These are phyloP conservation scores for Panulirus ornatus DNA, from an alignment of 1,140 invertebrate genomes.

Conservation along the genomic window DNA sequence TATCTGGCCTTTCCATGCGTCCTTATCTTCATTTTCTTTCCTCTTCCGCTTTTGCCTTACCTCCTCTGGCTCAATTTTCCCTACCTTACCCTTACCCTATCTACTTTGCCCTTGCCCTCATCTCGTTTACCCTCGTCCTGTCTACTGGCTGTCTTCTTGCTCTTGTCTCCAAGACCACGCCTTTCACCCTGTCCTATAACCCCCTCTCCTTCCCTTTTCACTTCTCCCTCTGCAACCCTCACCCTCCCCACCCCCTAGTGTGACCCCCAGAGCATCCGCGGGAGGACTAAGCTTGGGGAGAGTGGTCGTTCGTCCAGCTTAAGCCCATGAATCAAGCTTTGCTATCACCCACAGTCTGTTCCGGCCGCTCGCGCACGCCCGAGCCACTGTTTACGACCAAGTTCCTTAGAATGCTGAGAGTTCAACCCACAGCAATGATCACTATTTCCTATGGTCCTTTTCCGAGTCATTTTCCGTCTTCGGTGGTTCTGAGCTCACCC, in stretches of 20 bases:
- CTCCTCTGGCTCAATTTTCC: no score
- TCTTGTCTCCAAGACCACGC: not conserved
- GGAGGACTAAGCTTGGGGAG: slow-evolving; percentile 33
- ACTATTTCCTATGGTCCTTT: no score
- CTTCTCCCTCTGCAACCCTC: not conserved
- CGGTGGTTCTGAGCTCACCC: no score
- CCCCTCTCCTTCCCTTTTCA: not conserved
- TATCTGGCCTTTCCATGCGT: not conserved
- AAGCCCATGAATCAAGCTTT: slow-evolving; percentile 51
- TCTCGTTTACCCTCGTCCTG: not conserved
- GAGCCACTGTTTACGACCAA: not conserved
- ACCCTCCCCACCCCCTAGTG: not conserved
- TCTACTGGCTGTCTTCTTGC: no score
- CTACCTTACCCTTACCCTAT: no score
- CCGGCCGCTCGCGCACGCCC: not conserved
- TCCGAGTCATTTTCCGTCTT: no score
- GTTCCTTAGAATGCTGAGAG: no score
- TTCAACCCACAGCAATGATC: no score
- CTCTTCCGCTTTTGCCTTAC: not conserved
- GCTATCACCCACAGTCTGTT: slow-evolving; percentile 52
- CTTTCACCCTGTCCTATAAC: not conserved
- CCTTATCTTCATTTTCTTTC: not conserved
- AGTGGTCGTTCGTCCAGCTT: slow-evolving; percentile 58
- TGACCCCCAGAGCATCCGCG: not conserved
- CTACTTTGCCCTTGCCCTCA: not conserved